Evolutionary conservation across 2,888 invertebrate species (phyloP).

Genomic region (Drosophila borealis): DNA sequence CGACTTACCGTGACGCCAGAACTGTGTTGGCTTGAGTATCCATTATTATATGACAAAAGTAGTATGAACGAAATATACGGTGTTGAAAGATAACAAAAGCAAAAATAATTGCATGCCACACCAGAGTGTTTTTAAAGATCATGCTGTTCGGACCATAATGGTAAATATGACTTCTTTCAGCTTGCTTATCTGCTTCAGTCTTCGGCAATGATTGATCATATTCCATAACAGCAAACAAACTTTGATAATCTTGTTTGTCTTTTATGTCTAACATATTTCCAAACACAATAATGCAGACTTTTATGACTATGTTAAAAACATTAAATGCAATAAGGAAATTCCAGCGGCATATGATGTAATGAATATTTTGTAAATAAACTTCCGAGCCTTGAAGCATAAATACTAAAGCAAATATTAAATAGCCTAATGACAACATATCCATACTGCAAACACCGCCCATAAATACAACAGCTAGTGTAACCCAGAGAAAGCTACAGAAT

Average conservation of each 20-base stretch:
- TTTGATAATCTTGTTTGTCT: conserved; percentile 41
- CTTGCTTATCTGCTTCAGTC: neutral
- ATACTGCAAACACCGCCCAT: conserved; percentile 98
- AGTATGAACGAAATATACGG: conserved; percentile 96
- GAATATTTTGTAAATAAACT: conserved; percentile 95
- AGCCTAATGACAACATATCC: conserved; percentile 97
- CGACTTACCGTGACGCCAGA: conserved; percentile 92
- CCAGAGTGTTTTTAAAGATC: conserved; percentile 87
- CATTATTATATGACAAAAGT: conserved; percentile 98
- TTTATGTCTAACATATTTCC: conserved; percentile 89
- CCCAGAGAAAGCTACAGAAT: conserved; percentile 96
- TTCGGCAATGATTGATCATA: conserved; percentile 11
- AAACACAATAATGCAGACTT: conserved; percentile 94
- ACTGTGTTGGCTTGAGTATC: conserved; percentile 97
- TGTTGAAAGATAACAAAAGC: conserved; percentile 95
- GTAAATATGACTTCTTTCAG: conserved; percentile 1
- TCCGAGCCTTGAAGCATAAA: conserved; percentile 99
- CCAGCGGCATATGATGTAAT: conserved; percentile 93
- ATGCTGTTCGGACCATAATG: conserved; percentile 61
- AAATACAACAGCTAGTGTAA: conserved; percentile 97
- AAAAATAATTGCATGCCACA: conserved; percentile 98
- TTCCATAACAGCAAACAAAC: conserved; percentile 48
- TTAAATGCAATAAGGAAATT: conserved; percentile 95
- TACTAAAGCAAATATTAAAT: conserved; percentile 96
- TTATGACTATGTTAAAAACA: conserved; percentile 94